Percentiles rank a stretch among this genome's conserved stretches.
phyloP scores from a whole-genome alignment of 2,797 vertebrate species.

The Silurus lanzhouensis region DNA sequence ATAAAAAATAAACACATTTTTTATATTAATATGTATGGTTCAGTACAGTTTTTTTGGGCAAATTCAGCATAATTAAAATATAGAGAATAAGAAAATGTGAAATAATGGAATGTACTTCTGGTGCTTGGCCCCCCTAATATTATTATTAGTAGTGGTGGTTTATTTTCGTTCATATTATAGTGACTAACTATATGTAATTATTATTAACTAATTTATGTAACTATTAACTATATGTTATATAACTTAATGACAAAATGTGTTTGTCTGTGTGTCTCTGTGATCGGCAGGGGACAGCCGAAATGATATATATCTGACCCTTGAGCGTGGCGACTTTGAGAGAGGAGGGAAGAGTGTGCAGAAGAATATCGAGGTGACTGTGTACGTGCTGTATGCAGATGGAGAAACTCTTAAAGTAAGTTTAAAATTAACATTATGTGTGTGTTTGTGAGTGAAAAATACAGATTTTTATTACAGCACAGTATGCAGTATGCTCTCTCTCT shows the following conservation, averaged over 20 bases:
- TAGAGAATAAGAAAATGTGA: no score
- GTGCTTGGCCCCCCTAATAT: no score
- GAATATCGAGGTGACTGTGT: slow-evolving; percentile 98
- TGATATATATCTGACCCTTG: slow-evolving; percentile 93
- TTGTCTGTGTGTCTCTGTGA: background rate
- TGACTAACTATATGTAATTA: background rate
- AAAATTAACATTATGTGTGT: background rate
- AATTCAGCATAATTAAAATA: no score
- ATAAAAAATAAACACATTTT: no score
- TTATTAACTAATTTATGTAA: background rate
- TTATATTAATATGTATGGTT: no score
- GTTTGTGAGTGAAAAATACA: background rate
- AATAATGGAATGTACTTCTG: no score
- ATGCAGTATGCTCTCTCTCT: background rate
- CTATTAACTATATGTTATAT: background rate
- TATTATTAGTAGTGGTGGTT: no score
- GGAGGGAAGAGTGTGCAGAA: slow-evolving; percentile 99
- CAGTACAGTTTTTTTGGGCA: no score
- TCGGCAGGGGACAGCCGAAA: slow-evolving; percentile 91
- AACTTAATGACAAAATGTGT: background rate
- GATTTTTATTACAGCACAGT: no score
- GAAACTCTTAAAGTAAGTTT: slow-evolving; percentile 90
- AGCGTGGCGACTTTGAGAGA: slow-evolving; percentile 95
- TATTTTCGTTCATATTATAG: no score
- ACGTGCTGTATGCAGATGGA: slow-evolving; percentile 94